These are phyloP conservation scores for Sebastes matsubarae DNA, from an alignment of 2,797 vertebrate species.

Conservation along the genomic window DNA sequence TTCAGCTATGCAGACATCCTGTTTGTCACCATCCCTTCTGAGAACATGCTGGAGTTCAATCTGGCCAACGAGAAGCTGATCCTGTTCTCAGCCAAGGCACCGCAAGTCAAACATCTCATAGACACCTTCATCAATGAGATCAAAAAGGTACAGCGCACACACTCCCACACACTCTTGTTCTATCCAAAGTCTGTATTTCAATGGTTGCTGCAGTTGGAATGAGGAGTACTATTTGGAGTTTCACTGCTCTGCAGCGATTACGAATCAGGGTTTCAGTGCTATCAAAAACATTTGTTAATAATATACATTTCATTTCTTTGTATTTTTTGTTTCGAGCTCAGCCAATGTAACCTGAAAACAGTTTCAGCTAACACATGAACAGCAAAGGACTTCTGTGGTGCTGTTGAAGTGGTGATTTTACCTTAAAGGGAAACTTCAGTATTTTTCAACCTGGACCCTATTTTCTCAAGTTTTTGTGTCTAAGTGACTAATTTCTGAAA, in stretches of 20 bases:
- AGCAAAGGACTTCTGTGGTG: neutral
- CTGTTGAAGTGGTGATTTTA: neutral
- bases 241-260: neutral
- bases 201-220: neutral
- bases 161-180: neutral
- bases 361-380: neutral
- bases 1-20: slow-evolving; percentile 93
- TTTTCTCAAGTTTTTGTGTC: too few species aligned
- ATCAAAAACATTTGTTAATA: neutral
- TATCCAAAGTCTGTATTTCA: neutral
- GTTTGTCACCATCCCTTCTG: slow-evolving; percentile 93
- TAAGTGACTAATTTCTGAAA: too few species aligned
- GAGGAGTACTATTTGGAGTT: neutral
- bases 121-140: slow-evolving; percentile 94
- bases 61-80: slow-evolving; percentile 94
- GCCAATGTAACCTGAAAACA: neutral
- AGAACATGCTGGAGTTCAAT: slow-evolving; percentile 98
- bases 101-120: slow-evolving; percentile 92
- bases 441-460: too few species aligned
- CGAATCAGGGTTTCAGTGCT: neutral
- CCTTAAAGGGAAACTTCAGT: too few species aligned
- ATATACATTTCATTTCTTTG: neutral
- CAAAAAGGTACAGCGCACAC: slow-evolving; percentile 86
- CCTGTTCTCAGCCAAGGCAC: slow-evolving; percentile 94
- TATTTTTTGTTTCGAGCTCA: neutral